A percentile compares a stretch with the other conserved stretches of the same genome.
phyloP scores from a whole-genome alignment of 2,888 invertebrate genomes.

The Flexamia atlantica region DNA sequence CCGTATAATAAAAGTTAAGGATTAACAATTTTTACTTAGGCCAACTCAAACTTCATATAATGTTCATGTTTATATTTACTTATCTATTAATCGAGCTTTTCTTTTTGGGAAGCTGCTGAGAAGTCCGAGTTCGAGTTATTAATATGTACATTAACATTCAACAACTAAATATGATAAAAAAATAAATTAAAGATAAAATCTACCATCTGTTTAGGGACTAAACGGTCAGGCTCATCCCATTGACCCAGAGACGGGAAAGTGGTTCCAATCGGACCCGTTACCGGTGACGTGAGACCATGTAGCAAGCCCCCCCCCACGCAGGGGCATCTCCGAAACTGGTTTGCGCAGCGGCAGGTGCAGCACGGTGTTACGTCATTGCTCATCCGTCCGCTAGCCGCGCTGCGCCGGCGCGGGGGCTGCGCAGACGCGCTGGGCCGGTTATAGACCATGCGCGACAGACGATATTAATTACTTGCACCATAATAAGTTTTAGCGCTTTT shows the following conservation, averaged over 20 bases:
- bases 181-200: background rate
- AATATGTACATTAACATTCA: too few species aligned
- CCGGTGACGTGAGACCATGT: conserved; percentile 14
- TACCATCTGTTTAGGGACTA: background rate
- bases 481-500: too few species aligned
- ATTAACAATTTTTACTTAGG: too few species aligned
- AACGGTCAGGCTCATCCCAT: conserved; percentile 5
- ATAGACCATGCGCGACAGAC: too few species aligned
- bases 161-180: too few species aligned
- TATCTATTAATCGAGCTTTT: too few species aligned
- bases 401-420: background rate
- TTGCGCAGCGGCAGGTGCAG: conserved; percentile 42
- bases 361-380: background rate
- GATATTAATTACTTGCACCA: too few species aligned
- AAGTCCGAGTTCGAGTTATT: too few species aligned
- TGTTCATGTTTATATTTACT: too few species aligned
- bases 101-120: too few species aligned
- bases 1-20: too few species aligned
- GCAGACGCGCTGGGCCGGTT: background rate
- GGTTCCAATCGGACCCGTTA: conserved; percentile 8
- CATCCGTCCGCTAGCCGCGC: background rate
- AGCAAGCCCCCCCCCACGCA: background rate
- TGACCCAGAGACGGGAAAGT: conserved; percentile 29
- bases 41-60: too few species aligned
- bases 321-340: conserved; percentile 23